phyloP scores from a whole-genome alignment of 2,888 invertebrate species.

The Andrena fulva region DNA sequence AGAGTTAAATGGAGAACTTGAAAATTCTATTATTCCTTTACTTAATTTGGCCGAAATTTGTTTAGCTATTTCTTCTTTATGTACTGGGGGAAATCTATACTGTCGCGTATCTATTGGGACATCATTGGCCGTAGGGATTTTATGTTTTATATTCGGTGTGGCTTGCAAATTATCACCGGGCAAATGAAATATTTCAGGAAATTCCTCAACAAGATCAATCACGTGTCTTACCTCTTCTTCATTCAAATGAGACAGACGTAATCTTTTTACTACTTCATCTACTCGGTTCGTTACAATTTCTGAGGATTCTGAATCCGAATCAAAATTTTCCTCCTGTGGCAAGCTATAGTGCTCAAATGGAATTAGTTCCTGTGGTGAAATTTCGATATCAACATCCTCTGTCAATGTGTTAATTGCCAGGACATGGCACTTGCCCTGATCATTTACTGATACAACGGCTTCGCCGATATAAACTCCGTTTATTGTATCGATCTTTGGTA shows the following conservation, averaged over 20 bases:
- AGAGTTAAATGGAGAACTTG: no score
- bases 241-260: neutral
- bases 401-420: neutral
- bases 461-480: no score
- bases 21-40: no score
- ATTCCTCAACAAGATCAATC: constrained; percentile 3
- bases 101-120: no score
- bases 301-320: neutral
- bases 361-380: neutral
- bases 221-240: neutral
- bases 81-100: no score
- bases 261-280: neutral
- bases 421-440: neutral
- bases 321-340: neutral
- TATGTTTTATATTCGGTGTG: neutral
- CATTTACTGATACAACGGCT: neutral
- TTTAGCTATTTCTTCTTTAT: no score
- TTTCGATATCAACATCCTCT: neutral
- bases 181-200: neutral
- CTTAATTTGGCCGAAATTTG: no score
- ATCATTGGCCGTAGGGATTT: no score
- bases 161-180: neutral
- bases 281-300: no score
- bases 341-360: neutral
- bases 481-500: no score